Conservation (phyloP, 2,113 vertebrate species). For the Naja naja region DNA sequence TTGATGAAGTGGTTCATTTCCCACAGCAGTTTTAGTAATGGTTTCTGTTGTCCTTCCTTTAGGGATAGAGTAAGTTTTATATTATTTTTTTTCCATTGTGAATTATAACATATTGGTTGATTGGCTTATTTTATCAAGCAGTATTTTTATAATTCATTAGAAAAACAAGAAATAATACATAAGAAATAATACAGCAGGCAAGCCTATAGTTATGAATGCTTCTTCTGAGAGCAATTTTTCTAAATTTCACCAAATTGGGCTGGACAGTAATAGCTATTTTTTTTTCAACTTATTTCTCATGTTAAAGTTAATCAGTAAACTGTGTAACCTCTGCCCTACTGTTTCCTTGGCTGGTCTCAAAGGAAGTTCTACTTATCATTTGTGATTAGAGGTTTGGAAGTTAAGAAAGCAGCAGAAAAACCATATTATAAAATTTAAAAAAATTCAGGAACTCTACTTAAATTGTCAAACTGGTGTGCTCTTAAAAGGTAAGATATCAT, state of each 20-base stretch:
- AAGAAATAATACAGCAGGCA: not conserved
- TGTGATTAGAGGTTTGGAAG: constrained; percentile 54
- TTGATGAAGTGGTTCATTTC: not conserved
- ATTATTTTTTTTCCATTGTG: not conserved
- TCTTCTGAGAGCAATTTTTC: constrained; percentile 43
- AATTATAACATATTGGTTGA: not conserved
- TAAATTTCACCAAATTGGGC: constrained; percentile 31
- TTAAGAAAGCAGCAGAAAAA: constrained; percentile 49
- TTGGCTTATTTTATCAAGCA: not conserved
- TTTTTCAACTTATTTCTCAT: constrained; percentile 64
- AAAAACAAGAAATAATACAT: not conserved
- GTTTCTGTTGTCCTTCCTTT: not conserved
- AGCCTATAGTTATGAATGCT: constrained; percentile 1
- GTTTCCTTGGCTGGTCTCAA: constrained; percentile 72
- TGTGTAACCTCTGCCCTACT: constrained; percentile 85
- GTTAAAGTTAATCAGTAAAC: constrained; percentile 93
- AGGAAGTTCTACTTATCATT: constrained; percentile 59
- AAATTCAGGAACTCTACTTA: constrained; percentile 60
- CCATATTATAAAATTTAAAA: not conserved
- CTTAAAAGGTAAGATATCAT: constrained; percentile 74
- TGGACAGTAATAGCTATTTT: constrained; percentile 55
- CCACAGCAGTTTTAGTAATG: not conserved
- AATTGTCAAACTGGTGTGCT: constrained; percentile 72
- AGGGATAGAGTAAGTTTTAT: not conserved
- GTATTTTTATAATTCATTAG: not conserved